phyloP scores from a whole-genome alignment of 2,797 vertebrate genomes.

The Manis javanica region DNA sequence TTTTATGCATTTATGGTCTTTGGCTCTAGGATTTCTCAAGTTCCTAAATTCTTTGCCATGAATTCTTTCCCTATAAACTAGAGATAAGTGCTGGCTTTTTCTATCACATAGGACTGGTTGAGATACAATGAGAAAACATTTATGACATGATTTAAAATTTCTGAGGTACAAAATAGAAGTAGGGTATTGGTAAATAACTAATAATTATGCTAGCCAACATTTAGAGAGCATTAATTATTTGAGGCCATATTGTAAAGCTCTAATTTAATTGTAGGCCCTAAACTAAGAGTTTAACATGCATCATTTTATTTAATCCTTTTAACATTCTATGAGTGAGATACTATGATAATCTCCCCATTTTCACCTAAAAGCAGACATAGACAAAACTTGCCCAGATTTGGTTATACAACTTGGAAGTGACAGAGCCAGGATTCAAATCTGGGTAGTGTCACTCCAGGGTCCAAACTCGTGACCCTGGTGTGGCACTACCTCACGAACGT shows the following conservation, averaged over 20 bases:
- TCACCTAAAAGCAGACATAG: not conserved
- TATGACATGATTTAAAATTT: not conserved
- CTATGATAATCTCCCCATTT: not conserved
- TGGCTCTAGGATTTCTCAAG: not conserved
- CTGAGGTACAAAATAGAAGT: not conserved
- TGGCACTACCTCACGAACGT: not conserved
- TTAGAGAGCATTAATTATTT: not conserved
- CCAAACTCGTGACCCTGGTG: not conserved
- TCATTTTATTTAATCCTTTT: constrained; percentile 1
- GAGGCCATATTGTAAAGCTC: too few species aligned
- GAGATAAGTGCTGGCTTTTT: not conserved
- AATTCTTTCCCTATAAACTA: not conserved
- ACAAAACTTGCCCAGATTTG: not conserved
- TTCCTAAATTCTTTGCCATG: constrained; percentile 3
- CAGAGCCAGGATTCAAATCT: not conserved
- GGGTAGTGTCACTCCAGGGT: not conserved
- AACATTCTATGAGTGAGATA: not conserved
- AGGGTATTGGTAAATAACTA: not conserved
- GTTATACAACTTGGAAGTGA: not conserved
- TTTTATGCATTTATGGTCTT: not conserved
- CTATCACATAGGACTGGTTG: not conserved
- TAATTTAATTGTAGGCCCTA: not conserved
- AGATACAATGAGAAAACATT: not conserved
- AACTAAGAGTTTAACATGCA: not conserved
- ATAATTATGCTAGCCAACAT: not conserved